phyloP scores from a whole-genome alignment of 2,113 vertebrate genomes.

The Athene cunicularia region DNA sequence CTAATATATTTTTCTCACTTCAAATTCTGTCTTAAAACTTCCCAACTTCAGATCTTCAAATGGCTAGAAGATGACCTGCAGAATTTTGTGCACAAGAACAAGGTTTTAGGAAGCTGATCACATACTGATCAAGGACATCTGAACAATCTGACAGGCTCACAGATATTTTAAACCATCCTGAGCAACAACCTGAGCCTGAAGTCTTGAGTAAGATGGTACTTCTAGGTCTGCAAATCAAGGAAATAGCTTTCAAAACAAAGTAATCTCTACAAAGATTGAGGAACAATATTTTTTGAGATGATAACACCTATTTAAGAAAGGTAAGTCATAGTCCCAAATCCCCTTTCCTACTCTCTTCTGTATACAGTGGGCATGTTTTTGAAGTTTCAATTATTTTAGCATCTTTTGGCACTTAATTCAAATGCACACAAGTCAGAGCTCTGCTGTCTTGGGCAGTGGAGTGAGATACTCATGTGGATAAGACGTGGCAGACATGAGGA shows the following conservation, averaged over 20 bases:
- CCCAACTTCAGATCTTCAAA: neutral
- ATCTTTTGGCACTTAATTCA: neutral
- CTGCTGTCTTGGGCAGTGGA: neutral
- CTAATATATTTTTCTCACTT: neutral
- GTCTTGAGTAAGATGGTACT: neutral
- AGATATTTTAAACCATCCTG: neutral
- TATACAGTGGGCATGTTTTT: neutral
- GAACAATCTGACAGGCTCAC: neutral
- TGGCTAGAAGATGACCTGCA: neutral
- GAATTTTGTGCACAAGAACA: neutral
- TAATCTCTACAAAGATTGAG: neutral
- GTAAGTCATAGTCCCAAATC: neutral
- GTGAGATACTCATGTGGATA: neutral
- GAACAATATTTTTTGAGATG: neutral
- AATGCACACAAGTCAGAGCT: neutral
- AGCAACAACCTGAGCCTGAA: neutral
- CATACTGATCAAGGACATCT: neutral
- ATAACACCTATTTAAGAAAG: neutral
- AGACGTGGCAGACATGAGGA: neutral
- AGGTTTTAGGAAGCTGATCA: neutral
- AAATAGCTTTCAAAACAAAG: neutral
- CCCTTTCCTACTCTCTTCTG: neutral
- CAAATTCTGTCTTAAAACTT: neutral
- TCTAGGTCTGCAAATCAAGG: neutral
- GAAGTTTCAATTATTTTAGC: neutral